Evolutionary conservation across 2,113 vertebrate genomes (phyloP), one percentile per base, ranked within the genome.

Genomic region (Lepisosteus oculatus): DNA sequence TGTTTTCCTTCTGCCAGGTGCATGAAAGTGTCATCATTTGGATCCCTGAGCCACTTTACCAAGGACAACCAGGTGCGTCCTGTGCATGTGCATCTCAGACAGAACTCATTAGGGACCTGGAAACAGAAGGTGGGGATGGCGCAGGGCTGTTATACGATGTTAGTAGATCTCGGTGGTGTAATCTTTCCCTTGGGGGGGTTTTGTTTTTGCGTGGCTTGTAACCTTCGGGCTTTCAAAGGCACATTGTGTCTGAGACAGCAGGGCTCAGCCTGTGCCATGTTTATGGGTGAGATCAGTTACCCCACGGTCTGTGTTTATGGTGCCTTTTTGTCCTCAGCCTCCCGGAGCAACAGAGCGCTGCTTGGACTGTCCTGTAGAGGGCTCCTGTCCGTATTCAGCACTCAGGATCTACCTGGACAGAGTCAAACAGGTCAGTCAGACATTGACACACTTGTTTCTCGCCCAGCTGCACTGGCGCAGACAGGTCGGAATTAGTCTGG

Each of bases 1-100:
- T 66, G 72, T 75, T 59, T 69, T 3, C 66, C 62, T 78, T 71
- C 65, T 15, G 71, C 9, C 80, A 95, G 93, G 80, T 95, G 93
- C 80, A 59, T 94, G 11, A 93, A 94, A 72, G 83, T 94, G 64
- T 93, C 93, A 4, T 94, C 93, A 7, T 95, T 95, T 80, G 93
- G 93, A 65, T 88, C 85, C 0, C 80, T 94, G n/a, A 90, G 85
- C 67, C 93, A 94, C 83, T 95, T 95, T 77, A 75, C 72, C 51
- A 90, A 90, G 85, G 84, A 89, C 55, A 78, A 85, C 68, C 92
- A 92, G 91, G 93, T 95, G 61, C 29, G 81, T 73, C 5, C 63
- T 51, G 56, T n/a, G 56, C 13, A 12, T 59, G 56, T 59, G 47
- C 9, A 2, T 51, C 5, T 51, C 9, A 51, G 47, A 51, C 47